Evolutionary conservation across 2,113 vertebrate genomes (phyloP).

Genomic region (Arvicanthis niloticus): DNA sequence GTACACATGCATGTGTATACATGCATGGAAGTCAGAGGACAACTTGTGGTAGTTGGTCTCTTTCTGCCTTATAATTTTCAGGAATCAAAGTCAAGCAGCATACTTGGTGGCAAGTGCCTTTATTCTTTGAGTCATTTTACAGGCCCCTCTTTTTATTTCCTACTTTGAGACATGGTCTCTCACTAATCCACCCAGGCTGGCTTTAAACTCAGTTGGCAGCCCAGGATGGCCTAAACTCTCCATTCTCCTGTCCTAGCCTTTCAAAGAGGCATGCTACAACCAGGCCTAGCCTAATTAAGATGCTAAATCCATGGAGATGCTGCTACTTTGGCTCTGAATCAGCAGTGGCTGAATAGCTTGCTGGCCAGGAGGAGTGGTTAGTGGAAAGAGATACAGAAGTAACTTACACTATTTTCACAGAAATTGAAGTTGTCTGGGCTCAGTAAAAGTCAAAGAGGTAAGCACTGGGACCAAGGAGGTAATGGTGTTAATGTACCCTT

Average conservation of each 20-base stretch:
- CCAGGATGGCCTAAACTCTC: not conserved
- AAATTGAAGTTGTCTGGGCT: not conserved
- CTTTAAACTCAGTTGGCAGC: not conserved
- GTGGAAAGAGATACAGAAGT: not conserved
- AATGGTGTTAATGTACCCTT: not conserved
- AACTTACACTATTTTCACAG: not conserved
- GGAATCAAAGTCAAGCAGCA: too few species aligned
- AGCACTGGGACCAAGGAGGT: not conserved
- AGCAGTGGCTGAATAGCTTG: not conserved
- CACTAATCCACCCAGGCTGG: not conserved
- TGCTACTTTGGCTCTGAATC: not conserved
- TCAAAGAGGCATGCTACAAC: not conserved
- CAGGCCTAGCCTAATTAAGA: not conserved
- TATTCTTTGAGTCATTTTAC: not conserved
- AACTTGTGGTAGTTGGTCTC: too few species aligned
- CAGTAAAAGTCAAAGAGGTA: not conserved
- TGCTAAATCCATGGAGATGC: not conserved
- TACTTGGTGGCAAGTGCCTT: not conserved
- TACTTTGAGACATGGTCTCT: not conserved
- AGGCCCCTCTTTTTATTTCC: not conserved
- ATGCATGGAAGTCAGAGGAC: not conserved
- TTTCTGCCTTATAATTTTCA: not conserved
- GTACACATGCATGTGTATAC: not conserved
- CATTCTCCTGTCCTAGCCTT: not conserved
- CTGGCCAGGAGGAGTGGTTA: not conserved